These are phyloP conservation scores for Stenurella melanura DNA, from an alignment of 2,888 invertebrate species.

Conservation along the genomic window DNA sequence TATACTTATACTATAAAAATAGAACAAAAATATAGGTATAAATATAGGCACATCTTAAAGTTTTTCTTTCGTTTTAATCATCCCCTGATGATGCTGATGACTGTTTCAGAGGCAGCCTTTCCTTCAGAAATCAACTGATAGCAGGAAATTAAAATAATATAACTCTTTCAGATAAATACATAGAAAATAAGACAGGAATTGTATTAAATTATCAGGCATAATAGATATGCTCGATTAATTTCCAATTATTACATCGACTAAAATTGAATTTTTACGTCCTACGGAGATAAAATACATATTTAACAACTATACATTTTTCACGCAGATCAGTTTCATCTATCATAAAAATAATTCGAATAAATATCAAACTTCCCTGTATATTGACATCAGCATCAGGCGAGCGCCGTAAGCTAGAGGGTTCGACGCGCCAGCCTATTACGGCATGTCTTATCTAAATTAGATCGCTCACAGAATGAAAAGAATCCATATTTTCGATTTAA, in stretches of 20 bases:
- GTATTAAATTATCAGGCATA: background rate
- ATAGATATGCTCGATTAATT: background rate
- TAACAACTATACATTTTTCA: slow-evolving; percentile 17
- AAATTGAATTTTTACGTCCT: background rate
- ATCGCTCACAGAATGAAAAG: slow-evolving; percentile 71
- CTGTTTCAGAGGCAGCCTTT: no score
- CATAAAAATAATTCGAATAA: slow-evolving; percentile 52
- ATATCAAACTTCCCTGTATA: slow-evolving; percentile 52
- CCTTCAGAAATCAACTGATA: no score
- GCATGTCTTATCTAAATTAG: slow-evolving; percentile 72
- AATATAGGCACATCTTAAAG: no score
- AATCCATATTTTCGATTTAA: slow-evolving; percentile 73
- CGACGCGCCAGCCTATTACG: slow-evolving; percentile 64
- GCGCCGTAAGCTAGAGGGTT: slow-evolving; percentile 46
- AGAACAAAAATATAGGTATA: no score
- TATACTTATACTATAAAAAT: no score
- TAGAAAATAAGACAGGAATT: no score
- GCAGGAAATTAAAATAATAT: no score
- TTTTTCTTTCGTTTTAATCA: no score
- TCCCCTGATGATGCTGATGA: no score
- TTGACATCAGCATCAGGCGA: slow-evolving; percentile 48
- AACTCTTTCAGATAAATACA: no score
- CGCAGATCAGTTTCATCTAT: slow-evolving; percentile 18
- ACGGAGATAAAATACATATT: background rate
- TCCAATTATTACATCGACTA: background rate